Base-by-base conservation (phyloP, 2,797 vertebrate species). In the Protosalanx chinensis region DNA sequence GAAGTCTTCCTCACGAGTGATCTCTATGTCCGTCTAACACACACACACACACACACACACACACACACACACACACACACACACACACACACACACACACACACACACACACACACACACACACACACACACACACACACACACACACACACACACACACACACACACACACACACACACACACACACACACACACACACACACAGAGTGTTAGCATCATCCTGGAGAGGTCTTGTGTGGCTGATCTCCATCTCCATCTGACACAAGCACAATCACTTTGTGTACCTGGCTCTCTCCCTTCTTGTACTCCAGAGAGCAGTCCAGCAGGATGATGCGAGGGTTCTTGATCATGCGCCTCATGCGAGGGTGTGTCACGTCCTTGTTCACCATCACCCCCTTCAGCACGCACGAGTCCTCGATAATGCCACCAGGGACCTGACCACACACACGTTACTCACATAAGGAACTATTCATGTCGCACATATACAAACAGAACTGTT, bases 221-320 rank as follows among this genome's bases (percentile, higher is more conserved):
- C 18, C 41, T 46, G 2, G 41, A 13, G 51, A 56, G 6, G 15
- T 56, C 15, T 4, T n/a, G 51, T 56, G 51, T 56, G 51, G 3
- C 18, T 56, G 51, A 56, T 98, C 88, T 99, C 97, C 3, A 98
- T 98, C 75, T 99, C 97, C 0, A 96, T 98, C 97, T 98, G 68
- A 10, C 15, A 20, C 0, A 23, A 3, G 5, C 35, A 60, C 12
- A 53, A 6, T 12, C 15, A 23, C 6, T 32, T 5, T 29, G 15
- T 58, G 53, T 23, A 98, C 97, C 96, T 98, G 97, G 86, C 97
- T 99, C 90, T 99, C 97, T 5, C 97, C 97, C 81, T 98, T 99
- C 90, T 98, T 99, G 89, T 98, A 99, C 82, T 99, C 97, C 69
- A 98, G 86, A 0, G 95, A 97, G 41, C 97, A 97, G 87, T 99